Conservation (phyloP, 2,113 vertebrate species). For the Verasper variegatus region DNA sequence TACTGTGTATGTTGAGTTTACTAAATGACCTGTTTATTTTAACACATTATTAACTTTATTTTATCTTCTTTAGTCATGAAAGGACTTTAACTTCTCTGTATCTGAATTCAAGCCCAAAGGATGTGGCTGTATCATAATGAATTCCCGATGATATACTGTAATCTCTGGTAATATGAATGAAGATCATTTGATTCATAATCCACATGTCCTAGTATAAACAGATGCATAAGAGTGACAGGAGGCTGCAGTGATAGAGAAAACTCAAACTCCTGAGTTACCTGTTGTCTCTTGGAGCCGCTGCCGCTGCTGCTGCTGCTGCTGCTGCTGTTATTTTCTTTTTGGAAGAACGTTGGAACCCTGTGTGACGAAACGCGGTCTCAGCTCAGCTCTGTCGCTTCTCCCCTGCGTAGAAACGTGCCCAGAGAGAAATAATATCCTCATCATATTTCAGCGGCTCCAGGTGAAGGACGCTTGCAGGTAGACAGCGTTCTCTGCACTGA, state of each 20-base stretch:
- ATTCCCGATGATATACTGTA: neutral
- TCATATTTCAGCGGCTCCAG: conserved; percentile 35
- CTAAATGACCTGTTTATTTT: neutral
- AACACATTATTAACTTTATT: neutral
- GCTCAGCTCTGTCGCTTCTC: conserved; percentile 20
- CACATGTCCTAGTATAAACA: neutral
- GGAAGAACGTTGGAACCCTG: neutral
- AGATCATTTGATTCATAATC: neutral
- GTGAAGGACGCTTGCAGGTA: conserved; percentile 54
- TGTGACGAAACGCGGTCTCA: neutral
- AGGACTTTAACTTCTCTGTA: too few relatives aligned
- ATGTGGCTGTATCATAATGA: neutral
- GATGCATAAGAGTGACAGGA: neutral
- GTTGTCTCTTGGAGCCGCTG: conserved; percentile 13
- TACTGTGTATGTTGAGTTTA: neutral
- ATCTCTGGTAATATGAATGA: neutral
- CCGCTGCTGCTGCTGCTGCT: conserved; percentile 1
- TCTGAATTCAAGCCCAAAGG: neutral
- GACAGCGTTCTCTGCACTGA: conserved; percentile 39
- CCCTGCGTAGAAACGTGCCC: conserved; percentile 27
- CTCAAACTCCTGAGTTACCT: conserved; percentile 58
- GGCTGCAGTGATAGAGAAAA: conserved; percentile 2
- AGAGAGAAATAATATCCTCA: conserved; percentile 65
- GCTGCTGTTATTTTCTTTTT: conserved; percentile 12
- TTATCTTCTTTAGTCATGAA: neutral